Base-by-base conservation (phyloP, 2,797 vertebrate species). In the Trematomus bernacchii region DNA sequence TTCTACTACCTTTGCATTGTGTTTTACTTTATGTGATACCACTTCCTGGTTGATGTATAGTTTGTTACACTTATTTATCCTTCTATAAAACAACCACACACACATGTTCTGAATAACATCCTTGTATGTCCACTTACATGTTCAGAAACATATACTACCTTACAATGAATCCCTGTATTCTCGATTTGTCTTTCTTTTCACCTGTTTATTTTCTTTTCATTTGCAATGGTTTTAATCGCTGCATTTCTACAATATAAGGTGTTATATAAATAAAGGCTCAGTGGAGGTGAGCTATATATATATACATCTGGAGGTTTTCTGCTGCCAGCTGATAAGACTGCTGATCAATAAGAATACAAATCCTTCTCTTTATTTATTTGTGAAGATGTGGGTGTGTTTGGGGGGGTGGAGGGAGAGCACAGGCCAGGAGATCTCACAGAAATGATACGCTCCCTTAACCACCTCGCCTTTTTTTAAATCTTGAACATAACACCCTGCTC, bases 301-400 rank as follows among this genome's bases (percentile, higher is more conserved):
- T 58, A 30, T 40, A 21, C 27, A 47, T 43, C 16, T 71, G 71
- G 54, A 2, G 61, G 27, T 66, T 62, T 66, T 42, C 53, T 68
- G 52, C 74, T 67, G 58, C 66, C 40, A 7, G 11, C 30, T 66
- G 77, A 84, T 71, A 69, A 71, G 6, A 16, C 51, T 68, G 53
- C 52, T n/a, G 70, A 77, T 8, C 47, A 63, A 40, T 37, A n/a
- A 33, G 44, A 21, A n/a, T 21, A 46, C 19, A 10, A 27, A 47
- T 30, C 12, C 30, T 70, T 19, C 19, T 66, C 21, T 79, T 57
- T 77, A 64, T 79, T 61, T 77, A 64, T 71, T 52, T 69, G 23
- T 73, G 21, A 33, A 52, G 68, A 27, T n/a, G 66, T 43, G 63
- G 54, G 33, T 76, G 63, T 59, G 43, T 76, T 59, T 21, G 10